A percentile compares a stretch with the other conserved stretches of the same genome.
Evolutionary conservation across 1,140 invertebrate genomes (phyloP).

Genomic region (Bombus affinis): DNA sequence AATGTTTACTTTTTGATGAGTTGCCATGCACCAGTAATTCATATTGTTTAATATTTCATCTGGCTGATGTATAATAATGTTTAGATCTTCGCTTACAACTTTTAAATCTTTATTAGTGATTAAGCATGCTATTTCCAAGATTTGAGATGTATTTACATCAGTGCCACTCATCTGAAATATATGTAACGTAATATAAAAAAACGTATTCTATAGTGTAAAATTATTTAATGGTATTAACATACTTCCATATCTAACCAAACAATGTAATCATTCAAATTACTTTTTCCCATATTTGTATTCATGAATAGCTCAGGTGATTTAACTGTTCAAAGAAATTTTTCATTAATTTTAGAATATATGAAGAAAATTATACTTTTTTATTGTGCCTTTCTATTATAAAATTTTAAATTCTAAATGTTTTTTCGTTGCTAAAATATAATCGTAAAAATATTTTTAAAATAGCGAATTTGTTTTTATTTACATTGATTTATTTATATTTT

Average conservation of each 20-base stretch:
- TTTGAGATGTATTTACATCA: constrained; percentile 89
- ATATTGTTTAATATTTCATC: constrained; percentile 89
- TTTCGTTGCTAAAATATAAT: neutral
- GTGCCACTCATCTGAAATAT: constrained; percentile 84
- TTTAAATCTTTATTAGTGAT: constrained; percentile 93
- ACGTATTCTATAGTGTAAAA: neutral
- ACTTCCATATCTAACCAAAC: constrained; percentile 79
- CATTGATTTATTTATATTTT: neutral
- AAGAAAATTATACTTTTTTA: neutral
- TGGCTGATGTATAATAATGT: constrained; percentile 91
- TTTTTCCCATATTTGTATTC: neutral
- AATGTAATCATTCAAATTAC: constrained; percentile 42
- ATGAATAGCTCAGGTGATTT: neutral
- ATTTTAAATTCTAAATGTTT: neutral
- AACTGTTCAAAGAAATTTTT: constrained; percentile 22
- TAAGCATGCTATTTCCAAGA: constrained; percentile 94
- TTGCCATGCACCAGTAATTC: constrained; percentile 91
- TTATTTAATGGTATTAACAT: constrained; percentile 27
- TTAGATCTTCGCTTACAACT: constrained; percentile 89
- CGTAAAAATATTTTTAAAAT: neutral
- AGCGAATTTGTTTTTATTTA: neutral
- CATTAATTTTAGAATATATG: no score
- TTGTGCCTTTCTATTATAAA: neutral
- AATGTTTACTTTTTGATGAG: constrained; percentile 87
- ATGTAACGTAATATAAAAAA: neutral